Percentiles rank a stretch among this genome's conserved stretches.
phyloP scores from a whole-genome alignment of 2,888 invertebrate genomes.

The Pristionchus exspectatus region DNA sequence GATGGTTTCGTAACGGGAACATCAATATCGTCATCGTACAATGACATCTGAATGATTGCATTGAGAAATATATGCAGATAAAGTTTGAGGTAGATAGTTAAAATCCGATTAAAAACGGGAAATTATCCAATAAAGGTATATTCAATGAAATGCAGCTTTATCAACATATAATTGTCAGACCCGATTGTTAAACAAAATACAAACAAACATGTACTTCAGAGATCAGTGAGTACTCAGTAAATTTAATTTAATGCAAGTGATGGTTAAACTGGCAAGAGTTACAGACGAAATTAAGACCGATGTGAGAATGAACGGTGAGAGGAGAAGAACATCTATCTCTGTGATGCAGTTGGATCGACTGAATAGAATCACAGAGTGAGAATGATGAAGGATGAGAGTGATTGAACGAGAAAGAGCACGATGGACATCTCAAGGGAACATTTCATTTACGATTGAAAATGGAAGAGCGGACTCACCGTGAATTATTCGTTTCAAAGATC shows the following conservation, averaged over 20 bases:
- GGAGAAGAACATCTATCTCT: neutral
- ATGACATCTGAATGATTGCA: conserved; percentile 24
- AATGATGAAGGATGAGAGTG: conserved; percentile 32
- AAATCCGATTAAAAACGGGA: conserved; percentile 1
- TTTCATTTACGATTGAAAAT: neutral
- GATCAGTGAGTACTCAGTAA: neutral
- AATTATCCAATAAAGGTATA: neutral
- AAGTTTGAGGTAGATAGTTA: neutral
- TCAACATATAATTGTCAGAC: conserved; percentile 12
- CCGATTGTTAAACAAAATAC: neutral
- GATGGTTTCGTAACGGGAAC: conserved; percentile 6
- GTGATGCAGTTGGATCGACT: conserved; percentile 32
- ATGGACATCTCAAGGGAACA: neutral
- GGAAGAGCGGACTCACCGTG: neutral
- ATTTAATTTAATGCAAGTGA: neutral
- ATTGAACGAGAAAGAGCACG: conserved; percentile 37
- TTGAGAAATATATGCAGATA: neutral
- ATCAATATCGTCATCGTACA: conserved; percentile 46
- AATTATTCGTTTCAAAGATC: neutral
- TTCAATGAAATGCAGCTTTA: conserved; percentile 10
- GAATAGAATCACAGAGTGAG: conserved; percentile 16
- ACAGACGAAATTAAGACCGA: neutral
- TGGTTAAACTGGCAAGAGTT: neutral
- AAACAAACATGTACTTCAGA: neutral
- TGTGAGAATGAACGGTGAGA: conserved; percentile 29